Percentiles rank a stretch among this genome's conserved stretches.
Evolutionary conservation across 2,888 invertebrate genomes (phyloP).

Genomic region (Ptychoptera contaminata): DNA sequence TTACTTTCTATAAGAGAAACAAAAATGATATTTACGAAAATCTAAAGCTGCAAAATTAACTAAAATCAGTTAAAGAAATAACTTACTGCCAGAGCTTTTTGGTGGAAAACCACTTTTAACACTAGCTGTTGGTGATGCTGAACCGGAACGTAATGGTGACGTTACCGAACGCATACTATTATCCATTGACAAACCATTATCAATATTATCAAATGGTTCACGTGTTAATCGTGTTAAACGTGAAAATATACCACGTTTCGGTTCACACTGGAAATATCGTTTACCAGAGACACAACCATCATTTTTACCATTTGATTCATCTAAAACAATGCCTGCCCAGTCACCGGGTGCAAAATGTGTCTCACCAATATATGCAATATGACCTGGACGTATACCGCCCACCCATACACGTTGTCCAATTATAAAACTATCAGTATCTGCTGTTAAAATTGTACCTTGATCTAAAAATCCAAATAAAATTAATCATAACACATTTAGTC

Average conservation of each 20-base stretch:
- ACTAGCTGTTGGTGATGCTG: slow-evolving; percentile 28
- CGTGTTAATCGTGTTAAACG: slow-evolving; percentile 71
- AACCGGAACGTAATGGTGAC: slow-evolving; percentile 26
- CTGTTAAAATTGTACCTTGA: slow-evolving; percentile 73
- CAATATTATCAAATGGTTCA: slow-evolving; percentile 43
- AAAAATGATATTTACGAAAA: not conserved
- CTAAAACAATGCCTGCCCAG: slow-evolving; percentile 95
- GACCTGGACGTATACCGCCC: slow-evolving; percentile 78
- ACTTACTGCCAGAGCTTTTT: slow-evolving; percentile 26
- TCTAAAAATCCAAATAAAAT: slow-evolving; percentile 30
- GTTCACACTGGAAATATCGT: slow-evolving; percentile 86
- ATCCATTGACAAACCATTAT: slow-evolving; percentile 26
- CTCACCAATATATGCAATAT: slow-evolving; percentile 85
- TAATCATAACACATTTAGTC: not conserved
- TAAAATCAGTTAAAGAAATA: too few species aligned
- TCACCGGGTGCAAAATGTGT: slow-evolving; percentile 96
- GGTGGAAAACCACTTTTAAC: slow-evolving; percentile 20
- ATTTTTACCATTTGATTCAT: slow-evolving; percentile 91
- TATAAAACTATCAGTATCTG: slow-evolving; percentile 88
- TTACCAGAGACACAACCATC: slow-evolving; percentile 88
- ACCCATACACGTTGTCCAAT: slow-evolving; percentile 93
- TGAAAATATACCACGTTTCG: slow-evolving; percentile 87
- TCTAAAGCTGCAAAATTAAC: too few species aligned
- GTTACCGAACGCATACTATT: slow-evolving; percentile 16
- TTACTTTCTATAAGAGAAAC: slow-evolving; percentile 32